Base-by-base conservation (phyloP, 2,113 vertebrate species). In the Parus major region DNA sequence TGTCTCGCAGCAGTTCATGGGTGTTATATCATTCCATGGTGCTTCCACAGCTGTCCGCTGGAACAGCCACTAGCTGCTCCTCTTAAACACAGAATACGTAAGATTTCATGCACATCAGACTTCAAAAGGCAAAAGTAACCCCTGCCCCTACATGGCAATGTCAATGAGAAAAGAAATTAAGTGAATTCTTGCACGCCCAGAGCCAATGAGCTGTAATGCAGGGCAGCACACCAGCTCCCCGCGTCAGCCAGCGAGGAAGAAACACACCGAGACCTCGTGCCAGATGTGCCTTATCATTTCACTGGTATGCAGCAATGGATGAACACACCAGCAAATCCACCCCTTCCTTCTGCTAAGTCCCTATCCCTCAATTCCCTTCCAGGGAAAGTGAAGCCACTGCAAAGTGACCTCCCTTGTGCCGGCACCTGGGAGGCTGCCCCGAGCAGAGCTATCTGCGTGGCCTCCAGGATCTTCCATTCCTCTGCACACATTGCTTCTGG, bases 201-300 rank as follows among this genome's bases (percentile, higher is more conserved):
- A 79, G 47, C 18, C 92, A 83, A 29, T 2, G 33, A 91, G 86
- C 47, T 2, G 0, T 44, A 41, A 41, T 1, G 0, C 29, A n/a
- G 68, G 63, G 88, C 71, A 90, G 71, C n/a, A 46, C 14, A 13
- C 5, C 11, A 27, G 71, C 39, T 68, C 72, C 16, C 39, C 11
- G 6, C 0, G 7, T 9, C 65, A 82, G 76, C 35, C 36, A 81
- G 57, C 0, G 1, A 41, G 36, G 61, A 57, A 55, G 41, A 79
- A 82, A 85, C 0, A 0, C 70, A 20, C 36, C 0, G 1, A 79
- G 73, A 50, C 31, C 77, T 71, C 3, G 0, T 39, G 73, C 57
- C 86, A 92, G 83, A 84, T 42, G 66, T 61, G 57, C 35, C 70
- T 94, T 27, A 39, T 75, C 77, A 3, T 42, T 50, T 50, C 70